A percentile compares a stretch with the other conserved stretches of the same genome.
These are phyloP conservation scores for Tryphoninae sp. DNA, from an alignment of 2,888 invertebrate species.

Conservation along the genomic window DNA sequence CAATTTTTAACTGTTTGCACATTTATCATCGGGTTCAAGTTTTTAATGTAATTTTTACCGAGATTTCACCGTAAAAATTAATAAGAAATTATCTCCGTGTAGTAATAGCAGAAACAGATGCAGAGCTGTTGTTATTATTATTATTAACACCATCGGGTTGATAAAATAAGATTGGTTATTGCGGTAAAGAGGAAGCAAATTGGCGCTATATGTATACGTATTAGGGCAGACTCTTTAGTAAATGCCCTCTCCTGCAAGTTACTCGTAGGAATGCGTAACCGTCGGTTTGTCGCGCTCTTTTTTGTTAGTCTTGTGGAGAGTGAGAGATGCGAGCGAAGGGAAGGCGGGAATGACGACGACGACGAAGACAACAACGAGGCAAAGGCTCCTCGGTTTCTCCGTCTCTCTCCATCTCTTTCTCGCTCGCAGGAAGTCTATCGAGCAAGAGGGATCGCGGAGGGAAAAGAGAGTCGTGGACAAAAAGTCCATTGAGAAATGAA, in stretches of 20 bases:
- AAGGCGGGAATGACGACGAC: constrained; percentile 42
- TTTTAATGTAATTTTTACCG: too few relatives aligned
- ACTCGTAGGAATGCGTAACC: constrained; percentile 58
- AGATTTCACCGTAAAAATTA: too few relatives aligned
- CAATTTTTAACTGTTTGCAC: too few relatives aligned
- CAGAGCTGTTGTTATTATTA: too few relatives aligned
- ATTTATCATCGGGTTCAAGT: too few relatives aligned
- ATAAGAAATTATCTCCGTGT: too few relatives aligned
- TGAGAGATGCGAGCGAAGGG: constrained; percentile 7
- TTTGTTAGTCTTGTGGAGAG: constrained; percentile 45
- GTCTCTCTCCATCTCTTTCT: background rate
- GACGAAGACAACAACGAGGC: constrained; percentile 29
- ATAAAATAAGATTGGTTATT: constrained; percentile 31
- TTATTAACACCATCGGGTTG: background rate
- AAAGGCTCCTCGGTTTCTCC: background rate
- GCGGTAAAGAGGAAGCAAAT: background rate
- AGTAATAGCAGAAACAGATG: too few relatives aligned
- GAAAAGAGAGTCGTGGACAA: background rate
- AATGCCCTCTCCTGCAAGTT: constrained; percentile 45
- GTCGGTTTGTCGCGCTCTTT: constrained; percentile 58
- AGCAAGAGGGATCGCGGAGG: too few relatives aligned
- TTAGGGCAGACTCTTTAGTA: constrained; percentile 14
- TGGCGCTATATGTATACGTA: background rate
- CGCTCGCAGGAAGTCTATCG: background rate
- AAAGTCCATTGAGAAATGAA: constrained; percentile 3